A percentile compares a stretch with the other conserved stretches of the same genome.
These are phyloP conservation scores for Zaprionus camerounensis DNA, from an alignment of 1,140 invertebrate genomes.

Conservation along the genomic window DNA sequence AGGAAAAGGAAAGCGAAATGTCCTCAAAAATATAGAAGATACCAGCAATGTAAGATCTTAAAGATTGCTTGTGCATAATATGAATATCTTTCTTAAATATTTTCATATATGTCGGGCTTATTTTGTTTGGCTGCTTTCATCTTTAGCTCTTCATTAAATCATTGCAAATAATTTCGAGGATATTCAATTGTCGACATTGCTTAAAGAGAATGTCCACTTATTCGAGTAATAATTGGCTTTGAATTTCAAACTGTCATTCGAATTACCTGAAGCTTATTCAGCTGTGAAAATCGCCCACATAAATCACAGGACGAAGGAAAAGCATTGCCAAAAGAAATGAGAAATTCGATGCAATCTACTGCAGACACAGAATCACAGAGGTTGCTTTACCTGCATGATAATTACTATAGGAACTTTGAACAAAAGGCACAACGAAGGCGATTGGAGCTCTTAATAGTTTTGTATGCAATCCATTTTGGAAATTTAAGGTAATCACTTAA, in stretches of 20 bases:
- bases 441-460: background rate
- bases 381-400: background rate
- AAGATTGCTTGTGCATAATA: background rate
- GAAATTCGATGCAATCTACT: background rate
- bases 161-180: background rate
- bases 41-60: background rate
- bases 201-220: background rate
- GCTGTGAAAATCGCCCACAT: conserved; percentile 6
- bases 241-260: conserved; percentile 4
- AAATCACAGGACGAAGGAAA: conserved; percentile 2
- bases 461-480: background rate
- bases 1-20: background rate
- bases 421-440: background rate
- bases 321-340: background rate
- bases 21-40: conserved; percentile 1
- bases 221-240: background rate
- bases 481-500: background rate
- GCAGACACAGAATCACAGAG: background rate
- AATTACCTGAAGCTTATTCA: background rate
- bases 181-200: conserved; percentile 1
- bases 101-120: background rate
- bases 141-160: background rate
- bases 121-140: background rate
- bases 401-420: background rate
- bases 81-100: background rate